Evolutionary conservation across 2,888 invertebrate genomes (phyloP).

Genomic region (Synanthedon vespiformis): DNA sequence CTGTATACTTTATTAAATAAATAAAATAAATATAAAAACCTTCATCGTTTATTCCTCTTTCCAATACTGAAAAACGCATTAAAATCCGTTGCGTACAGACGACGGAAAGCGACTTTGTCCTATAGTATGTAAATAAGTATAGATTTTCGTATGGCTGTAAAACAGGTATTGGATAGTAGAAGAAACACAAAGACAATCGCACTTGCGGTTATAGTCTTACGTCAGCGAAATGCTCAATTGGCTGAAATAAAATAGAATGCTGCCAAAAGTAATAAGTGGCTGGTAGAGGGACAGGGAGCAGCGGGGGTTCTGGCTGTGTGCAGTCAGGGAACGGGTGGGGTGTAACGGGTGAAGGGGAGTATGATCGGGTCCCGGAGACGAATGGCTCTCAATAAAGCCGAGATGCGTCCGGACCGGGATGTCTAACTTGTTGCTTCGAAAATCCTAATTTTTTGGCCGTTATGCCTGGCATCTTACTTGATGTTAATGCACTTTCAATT

Average conservation of each 20-base stretch:
- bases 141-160: too few species aligned
- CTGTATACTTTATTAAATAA: too few species aligned
- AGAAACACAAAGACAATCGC: too few species aligned
- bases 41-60: too few species aligned
- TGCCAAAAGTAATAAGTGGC: constrained; percentile 18
- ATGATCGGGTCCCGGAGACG: constrained; percentile 38
- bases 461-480: constrained; percentile 7
- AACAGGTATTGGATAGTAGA: too few species aligned
- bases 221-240: constrained; percentile 9
- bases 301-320: constrained; percentile 2
- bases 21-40: too few species aligned
- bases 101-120: too few species aligned
- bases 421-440: constrained; percentile 55
- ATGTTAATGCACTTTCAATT: constrained; percentile 1
- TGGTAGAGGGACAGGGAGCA: constrained; percentile 2
- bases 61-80: too few species aligned
- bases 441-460: constrained; percentile 23
- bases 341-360: constrained; percentile 8
- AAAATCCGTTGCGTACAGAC: too few species aligned
- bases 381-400: constrained; percentile 46
- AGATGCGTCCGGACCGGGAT: constrained; percentile 44
- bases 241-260: constrained; percentile 21
- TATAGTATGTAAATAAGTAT: too few species aligned
- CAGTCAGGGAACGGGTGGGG: constrained; percentile 1
- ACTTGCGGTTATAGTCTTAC: constrained; percentile 4